Evolutionary conservation across 2,888 invertebrate genomes (phyloP).

Genomic region (Timema podura): DNA sequence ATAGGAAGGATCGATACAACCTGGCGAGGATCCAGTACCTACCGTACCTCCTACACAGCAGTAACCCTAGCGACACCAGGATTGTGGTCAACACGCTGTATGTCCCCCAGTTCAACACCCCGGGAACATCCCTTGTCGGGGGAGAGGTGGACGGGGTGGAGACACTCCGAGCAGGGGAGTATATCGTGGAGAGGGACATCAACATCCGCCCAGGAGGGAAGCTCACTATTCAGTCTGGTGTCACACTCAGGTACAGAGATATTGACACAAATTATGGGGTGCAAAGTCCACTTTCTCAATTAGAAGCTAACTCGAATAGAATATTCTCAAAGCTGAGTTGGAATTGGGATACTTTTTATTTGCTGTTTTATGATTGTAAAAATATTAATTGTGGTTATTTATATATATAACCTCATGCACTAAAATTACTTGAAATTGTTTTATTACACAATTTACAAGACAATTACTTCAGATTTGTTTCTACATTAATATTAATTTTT

Average conservation of each 20-base stretch:
- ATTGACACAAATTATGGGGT: too few relatives aligned
- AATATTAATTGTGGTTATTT: too few relatives aligned
- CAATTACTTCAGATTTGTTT: too few relatives aligned
- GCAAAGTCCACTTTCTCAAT: too few relatives aligned
- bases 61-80: constrained; percentile 82
- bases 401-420: too few relatives aligned
- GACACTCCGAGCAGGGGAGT: constrained; percentile 75
- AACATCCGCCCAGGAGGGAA: constrained; percentile 91
- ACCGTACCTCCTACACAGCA: constrained; percentile 85
- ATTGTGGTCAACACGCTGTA: constrained; percentile 71
- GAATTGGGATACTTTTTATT: too few relatives aligned
- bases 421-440: too few relatives aligned
- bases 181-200: constrained; percentile 89
- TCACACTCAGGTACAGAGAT: constrained; percentile 56
- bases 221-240: constrained; percentile 82
- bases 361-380: too few relatives aligned
- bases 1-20: constrained; percentile 86
- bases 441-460: too few relatives aligned
- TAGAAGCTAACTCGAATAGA: too few relatives aligned
- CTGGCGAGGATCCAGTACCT: constrained; percentile 87
- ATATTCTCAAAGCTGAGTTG: too few relatives aligned
- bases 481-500: too few relatives aligned
- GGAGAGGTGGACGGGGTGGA: constrained; percentile 93
- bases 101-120: constrained; percentile 70
- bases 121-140: constrained; percentile 69